Base-by-base conservation (phyloP, 2,797 vertebrate genomes). In the Halcyon chelicuti region DNA sequence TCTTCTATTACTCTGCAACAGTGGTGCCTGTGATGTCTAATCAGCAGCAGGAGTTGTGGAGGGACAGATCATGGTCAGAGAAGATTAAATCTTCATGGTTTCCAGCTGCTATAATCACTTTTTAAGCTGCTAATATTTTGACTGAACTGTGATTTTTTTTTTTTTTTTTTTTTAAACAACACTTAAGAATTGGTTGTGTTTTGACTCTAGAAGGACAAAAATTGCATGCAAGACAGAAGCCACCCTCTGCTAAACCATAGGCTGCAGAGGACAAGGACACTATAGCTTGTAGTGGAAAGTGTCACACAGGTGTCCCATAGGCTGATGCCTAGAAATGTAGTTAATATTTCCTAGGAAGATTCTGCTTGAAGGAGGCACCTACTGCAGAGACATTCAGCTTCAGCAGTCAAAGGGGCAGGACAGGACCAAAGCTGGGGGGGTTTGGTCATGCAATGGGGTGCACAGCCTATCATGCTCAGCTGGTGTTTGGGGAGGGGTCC, bases 31-130 rank as follows among this genome's bases (percentile, higher is more conserved):
- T 68, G 65, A 75, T 86, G 49, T 84, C 51, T 96, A 39, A 90
- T 86, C 62, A 78, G 15, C 73, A 78, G 51, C 1, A 2, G 58
- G 77, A 72, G 17, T n/a, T 88, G 14, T 31, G 42, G 6, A 92
- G 42, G n/a, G 73, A 90, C 31, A 78, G 73, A 78, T 29, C 46
- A 55, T 40, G 67, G 40, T 72, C 54, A 86, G 57, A 74, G 66
- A 42, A 84, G 66, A 90, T 84, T 93, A 90, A 86, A 81, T 95
- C 83, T 92, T 88, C 35, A 60, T 7, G 8, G 20, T 68, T 96
- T 79, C 28, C 67, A 88, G 55, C 67, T 84, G 71, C 46, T 90
- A 10, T 90, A 71, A 84, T 90, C 2, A 12, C 54, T 71, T 92
- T 94, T 58, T 55, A 47, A 90, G n/a, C 39, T 86, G 39, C 33